Conservation (phyloP, 2,113 vertebrate genomes). For the Suricata suricatta region DNA sequence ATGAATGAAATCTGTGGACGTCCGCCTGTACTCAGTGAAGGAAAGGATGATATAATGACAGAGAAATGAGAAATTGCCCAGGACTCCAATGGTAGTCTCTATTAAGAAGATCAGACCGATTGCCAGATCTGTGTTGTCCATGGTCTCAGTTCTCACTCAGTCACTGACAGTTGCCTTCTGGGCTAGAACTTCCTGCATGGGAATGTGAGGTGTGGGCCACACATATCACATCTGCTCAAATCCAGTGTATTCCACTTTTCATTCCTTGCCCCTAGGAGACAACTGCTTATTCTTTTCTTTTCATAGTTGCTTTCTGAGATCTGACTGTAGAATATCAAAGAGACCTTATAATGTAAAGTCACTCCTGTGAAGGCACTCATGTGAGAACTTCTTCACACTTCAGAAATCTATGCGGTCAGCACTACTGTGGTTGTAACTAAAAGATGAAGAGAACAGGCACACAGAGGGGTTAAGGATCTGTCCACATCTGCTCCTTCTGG, state of each 20-base stretch:
- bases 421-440: not conserved
- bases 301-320: not conserved
- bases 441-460: not conserved
- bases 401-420: not conserved
- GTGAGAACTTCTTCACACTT: not conserved
- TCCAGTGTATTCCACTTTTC: not conserved
- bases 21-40: not conserved
- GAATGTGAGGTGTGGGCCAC: accelerated
- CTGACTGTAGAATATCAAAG: not conserved
- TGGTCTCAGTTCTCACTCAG: not conserved
- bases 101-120: not conserved
- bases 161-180: not conserved
- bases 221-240: not conserved
- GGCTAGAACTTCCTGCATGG: not conserved
- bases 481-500: not conserved
- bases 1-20: not conserved
- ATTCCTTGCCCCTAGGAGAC: not conserved
- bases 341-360: not conserved
- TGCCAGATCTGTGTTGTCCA: accelerated
- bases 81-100: not conserved
- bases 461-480: no score
- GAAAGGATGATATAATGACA: not conserved
- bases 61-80: not conserved
- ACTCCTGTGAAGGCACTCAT: not conserved
- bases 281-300: not conserved